Evolutionary conservation across 2,888 invertebrate genomes (phyloP), one percentile per base, ranked within the genome.

Genomic region (Macaria notata): DNA sequence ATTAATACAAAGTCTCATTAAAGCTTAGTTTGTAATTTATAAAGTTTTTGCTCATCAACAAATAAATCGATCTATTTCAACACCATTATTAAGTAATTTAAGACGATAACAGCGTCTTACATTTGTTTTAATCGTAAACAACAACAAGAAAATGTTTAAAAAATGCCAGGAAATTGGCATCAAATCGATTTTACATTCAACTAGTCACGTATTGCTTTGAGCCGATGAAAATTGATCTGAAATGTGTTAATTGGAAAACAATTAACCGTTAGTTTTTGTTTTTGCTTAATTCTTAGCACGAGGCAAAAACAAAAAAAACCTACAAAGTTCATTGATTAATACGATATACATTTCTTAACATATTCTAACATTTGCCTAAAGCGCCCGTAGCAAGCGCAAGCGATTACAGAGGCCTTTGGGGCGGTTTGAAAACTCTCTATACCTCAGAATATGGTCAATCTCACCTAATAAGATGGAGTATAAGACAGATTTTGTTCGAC

Each of bases 221-320:
- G 38, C 54, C 50, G 49, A 55, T 30, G 47, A 60, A 48, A 63
- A 64, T 66, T 56, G 50, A 61, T 65, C 46, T 49, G 59, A 43
- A 46, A 56, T 64, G 63, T 56, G 54, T 68, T 71, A 69, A 75
- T 72, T 69, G 61, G 59, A 65, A 53, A 65, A 69, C 69, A 69
- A 71, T 72, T 72, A 67, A 68, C 63, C 61, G 64, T 67, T 66
- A 59, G 52, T 67, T 66, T 62, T 62, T 54, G 62, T 66, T 70
- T 71, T 70, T 66, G 19, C 19, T 2, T 19, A 19, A 2, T 2
- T 19, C 1, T 19, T 1, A 19, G 19, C 19, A 19, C 19, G 19
- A 19, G 19, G 19, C 19, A 19, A 19, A 19, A 19, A 19, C 19
- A 19, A 19, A 19, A 1, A 19, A n/a, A n/a, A n/a, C n/a, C 55